phyloP scores from a whole-genome alignment of 2,888 invertebrate genomes.

The Noctua pronuba region DNA sequence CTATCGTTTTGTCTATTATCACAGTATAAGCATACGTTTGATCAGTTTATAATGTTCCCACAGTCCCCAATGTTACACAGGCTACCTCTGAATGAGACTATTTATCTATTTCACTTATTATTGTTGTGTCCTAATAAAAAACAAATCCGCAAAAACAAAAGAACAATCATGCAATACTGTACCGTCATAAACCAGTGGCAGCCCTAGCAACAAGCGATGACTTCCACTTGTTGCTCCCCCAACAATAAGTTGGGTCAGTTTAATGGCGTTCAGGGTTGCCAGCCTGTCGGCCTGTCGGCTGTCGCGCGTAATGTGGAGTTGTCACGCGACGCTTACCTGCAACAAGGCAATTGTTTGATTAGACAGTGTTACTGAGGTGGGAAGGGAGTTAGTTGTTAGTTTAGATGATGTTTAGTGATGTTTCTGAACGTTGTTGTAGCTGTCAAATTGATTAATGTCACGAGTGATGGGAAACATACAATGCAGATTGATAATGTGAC shows the following conservation, averaged over 20 bases:
- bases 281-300: constrained; percentile 5
- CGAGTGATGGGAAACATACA: neutral
- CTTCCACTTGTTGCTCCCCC: constrained; percentile 88
- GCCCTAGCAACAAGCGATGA: constrained; percentile 80
- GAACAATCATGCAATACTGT: constrained; percentile 8
- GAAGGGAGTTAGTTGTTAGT: neutral
- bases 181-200: constrained; percentile 65
- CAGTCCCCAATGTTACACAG: too few species aligned
- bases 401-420: neutral
- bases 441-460: neutral
- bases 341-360: constrained; percentile 63
- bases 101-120: too few species aligned
- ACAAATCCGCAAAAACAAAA: neutral
- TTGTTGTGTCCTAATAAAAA: too few species aligned
- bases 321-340: constrained; percentile 68
- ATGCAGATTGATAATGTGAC: neutral
- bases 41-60: neutral
- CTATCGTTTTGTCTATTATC: neutral
- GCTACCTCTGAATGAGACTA: neutral
- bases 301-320: constrained; percentile 50
- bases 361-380: constrained; percentile 12
- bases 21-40: neutral
- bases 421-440: neutral
- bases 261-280: constrained; percentile 64
- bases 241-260: constrained; percentile 85